These are phyloP conservation scores for Ennomos fuscantarius DNA, from an alignment of 2,888 invertebrate genomes.

Conservation along the genomic window DNA sequence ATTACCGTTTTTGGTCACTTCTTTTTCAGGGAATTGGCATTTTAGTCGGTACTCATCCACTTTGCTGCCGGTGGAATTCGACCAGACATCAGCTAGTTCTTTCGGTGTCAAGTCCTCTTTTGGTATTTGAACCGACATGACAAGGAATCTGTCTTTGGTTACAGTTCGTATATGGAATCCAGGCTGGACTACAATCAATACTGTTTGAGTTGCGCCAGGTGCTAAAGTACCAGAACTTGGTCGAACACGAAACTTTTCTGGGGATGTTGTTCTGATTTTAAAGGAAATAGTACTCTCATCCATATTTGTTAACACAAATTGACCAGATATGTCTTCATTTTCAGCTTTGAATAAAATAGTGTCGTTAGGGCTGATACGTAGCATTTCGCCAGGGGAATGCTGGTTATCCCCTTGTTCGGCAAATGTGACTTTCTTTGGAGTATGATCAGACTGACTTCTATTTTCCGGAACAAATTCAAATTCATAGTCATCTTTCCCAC, in stretches of 20 bases:
- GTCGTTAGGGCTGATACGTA: conserved; percentile 88
- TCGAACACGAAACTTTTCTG: conserved; percentile 96
- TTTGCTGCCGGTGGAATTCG: conserved; percentile 84
- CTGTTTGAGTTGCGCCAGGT: conserved; percentile 86
- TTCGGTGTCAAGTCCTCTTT: conserved; percentile 82
- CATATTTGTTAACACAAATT: conserved; percentile 89
- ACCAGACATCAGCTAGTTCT: conserved; percentile 91
- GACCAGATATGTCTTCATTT: conserved; percentile 88
- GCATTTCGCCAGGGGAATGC: conserved; percentile 82
- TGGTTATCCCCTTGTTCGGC: conserved; percentile 68
- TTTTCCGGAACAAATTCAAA: conserved; percentile 89
- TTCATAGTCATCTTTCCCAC: conserved; percentile 90
- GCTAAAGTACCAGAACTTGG: conserved; percentile 93
- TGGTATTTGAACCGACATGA: conserved; percentile 91
- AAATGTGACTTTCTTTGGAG: conserved; percentile 79
- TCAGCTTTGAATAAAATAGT: conserved; percentile 88
- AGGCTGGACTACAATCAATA: conserved; percentile 90
- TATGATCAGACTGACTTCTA: conserved; percentile 61
- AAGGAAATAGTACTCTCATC: conserved; percentile 80
- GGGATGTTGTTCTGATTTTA: conserved; percentile 97
- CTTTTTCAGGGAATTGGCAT: conserved; percentile 86
- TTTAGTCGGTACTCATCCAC: conserved; percentile 90
- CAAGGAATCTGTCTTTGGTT: conserved; percentile 93
- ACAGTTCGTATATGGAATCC: conserved; percentile 89
- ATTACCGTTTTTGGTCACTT: conserved; percentile 64